Base-by-base conservation (phyloP, 1,140 invertebrate genomes). In the Manduca sexta region DNA sequence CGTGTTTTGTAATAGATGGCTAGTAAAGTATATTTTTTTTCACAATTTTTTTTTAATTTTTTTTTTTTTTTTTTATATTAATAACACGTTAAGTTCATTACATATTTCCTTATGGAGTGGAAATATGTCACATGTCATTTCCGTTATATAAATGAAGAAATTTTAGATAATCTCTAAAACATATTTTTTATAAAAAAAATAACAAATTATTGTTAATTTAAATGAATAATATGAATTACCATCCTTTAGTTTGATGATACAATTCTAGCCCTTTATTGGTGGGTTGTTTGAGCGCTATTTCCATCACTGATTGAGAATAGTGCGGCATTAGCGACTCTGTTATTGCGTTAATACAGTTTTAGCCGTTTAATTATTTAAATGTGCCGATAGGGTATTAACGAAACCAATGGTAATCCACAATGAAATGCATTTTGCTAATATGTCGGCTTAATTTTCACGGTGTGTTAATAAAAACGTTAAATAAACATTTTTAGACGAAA, bases 201-300 rank as follows among this genome's bases (percentile, higher is more conserved):
- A n/a, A n/a, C n/a, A n/a, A n/a, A 8, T 26, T 1, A 21, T 26
- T 26, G 4, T 1, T 26, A 5, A 5, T 26, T 3, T 26, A 26
- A 5, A 38, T 2, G 13, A 0, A 14, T 38, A 14, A 4, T 38
- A 34, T 34, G n/a, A 34, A 8, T 34, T 34, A 8, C 6, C 13
- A 34, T 7, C 16, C 15, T 3, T n/a, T n/a, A n/a, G n/a, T n/a
- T n/a, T n/a, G n/a, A n/a, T n/a, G 16, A 17, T 18, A 7, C 6
- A n/a, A 18, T 2, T 5, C 38, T 40, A 18, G 11, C 14, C 38
- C 29, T 43, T 29, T 15, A 59, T 54, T 44, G 45, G 60, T 8
- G 21, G 61, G 74, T 76, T 74, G 76, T 80, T 75, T 76, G 65
- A 60, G 58, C 52, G 61, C 60, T 52, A 69, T 78, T 70, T 57